Conservation (phyloP, 2,888 invertebrate species). For the Drosophila mercatorum region DNA sequence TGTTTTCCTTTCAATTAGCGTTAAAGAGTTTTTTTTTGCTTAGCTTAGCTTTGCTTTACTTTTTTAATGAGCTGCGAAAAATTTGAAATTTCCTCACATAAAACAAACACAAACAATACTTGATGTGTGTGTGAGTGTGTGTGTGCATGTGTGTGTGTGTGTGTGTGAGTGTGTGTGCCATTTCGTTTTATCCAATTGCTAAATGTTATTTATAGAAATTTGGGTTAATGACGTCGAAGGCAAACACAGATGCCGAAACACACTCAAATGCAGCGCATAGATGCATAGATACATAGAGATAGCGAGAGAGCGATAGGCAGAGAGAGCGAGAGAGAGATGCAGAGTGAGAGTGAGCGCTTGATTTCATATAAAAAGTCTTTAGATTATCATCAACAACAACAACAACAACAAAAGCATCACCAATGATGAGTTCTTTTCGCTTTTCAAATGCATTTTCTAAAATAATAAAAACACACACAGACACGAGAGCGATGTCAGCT, state of each 20-base stretch:
- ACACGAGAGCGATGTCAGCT: slow-evolving; percentile 40
- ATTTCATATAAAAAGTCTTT: slow-evolving; percentile 24
- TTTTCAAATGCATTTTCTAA: slow-evolving; percentile 70
- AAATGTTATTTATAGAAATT: slow-evolving; percentile 73
- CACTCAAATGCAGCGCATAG: slow-evolving; percentile 14
- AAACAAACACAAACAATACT: slow-evolving; percentile 21
- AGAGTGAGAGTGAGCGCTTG: slow-evolving; percentile 10
- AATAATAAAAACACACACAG: slow-evolving; percentile 44
- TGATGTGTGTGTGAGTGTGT: slow-evolving; percentile 8
- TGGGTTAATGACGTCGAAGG: slow-evolving; percentile 73
- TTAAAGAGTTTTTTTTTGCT: slow-evolving; percentile 20
- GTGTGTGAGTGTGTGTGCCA: slow-evolving; percentile 5
- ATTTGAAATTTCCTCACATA: slow-evolving; percentile 26
- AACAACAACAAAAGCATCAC: slow-evolving; percentile 17
- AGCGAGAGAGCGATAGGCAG: not conserved
- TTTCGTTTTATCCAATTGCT: slow-evolving; percentile 49
- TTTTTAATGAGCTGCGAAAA: slow-evolving; percentile 44
- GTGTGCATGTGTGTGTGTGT: not conserved
- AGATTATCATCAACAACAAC: slow-evolving; percentile 62
- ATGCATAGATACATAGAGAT: slow-evolving; percentile 42
- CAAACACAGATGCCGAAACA: slow-evolving; percentile 52
- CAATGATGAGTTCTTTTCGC: slow-evolving; percentile 71
- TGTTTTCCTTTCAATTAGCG: slow-evolving; percentile 29
- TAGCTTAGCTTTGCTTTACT: slow-evolving; percentile 4
- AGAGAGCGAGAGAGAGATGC: not conserved